A percentile compares a stretch with the other conserved stretches of the same genome.
Evolutionary conservation across 2,797 vertebrate species (phyloP).

Genomic region (Macrochelys suwanniensis): DNA sequence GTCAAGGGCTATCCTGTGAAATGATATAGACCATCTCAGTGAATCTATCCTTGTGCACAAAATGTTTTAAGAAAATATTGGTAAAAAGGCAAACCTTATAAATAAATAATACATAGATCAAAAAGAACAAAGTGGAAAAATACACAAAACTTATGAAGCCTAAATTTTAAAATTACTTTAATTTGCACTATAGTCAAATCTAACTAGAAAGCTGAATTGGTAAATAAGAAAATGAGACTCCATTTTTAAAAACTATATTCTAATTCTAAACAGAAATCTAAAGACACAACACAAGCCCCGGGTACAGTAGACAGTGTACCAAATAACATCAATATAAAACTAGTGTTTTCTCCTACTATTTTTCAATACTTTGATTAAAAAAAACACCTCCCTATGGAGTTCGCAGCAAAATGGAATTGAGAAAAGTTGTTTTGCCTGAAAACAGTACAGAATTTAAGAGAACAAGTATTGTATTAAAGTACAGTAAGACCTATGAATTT

Average conservation of each 20-base stretch:
- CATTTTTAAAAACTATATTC: neutral
- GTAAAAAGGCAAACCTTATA: neutral
- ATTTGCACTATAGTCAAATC: neutral
- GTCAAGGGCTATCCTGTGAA: neutral
- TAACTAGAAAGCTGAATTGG: neutral
- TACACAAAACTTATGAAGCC: neutral
- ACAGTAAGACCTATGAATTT: too few species aligned
- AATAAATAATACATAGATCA: neutral
- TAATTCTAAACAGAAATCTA: too few species aligned
- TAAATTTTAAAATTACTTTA: conserved; percentile 15
- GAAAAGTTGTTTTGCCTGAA: too few species aligned
- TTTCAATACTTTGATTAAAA: too few species aligned
- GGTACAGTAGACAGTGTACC: too few species aligned
- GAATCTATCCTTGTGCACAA: neutral
- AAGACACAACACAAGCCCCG: too few species aligned
- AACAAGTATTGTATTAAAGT: too few species aligned
- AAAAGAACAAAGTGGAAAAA: neutral
- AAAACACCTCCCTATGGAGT: too few species aligned
- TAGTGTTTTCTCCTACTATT: too few species aligned
- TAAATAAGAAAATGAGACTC: neutral
- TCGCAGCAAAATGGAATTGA: too few species aligned
- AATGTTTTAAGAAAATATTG: conserved; percentile 2
- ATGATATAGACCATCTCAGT: neutral
- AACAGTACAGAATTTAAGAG: too few species aligned
- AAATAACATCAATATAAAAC: too few species aligned